Evolutionary conservation across 2,888 invertebrate species (phyloP).

Genomic region (Acleris laterana): DNA sequence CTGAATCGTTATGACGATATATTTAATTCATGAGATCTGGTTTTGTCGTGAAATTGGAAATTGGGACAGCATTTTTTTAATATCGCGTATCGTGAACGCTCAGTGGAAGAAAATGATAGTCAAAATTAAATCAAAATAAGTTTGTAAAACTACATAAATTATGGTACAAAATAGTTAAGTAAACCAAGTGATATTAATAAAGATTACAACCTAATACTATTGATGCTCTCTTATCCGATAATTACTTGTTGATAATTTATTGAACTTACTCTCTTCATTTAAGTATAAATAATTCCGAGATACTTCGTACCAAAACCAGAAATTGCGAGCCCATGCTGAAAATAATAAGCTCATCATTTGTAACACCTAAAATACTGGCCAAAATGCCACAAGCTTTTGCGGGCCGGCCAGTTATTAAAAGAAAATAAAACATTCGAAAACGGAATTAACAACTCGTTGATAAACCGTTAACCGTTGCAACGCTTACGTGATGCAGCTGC

Average conservation of each 20-base stretch:
- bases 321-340: background rate
- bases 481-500: constrained; percentile 50
- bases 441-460: constrained; percentile 63
- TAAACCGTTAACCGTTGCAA: constrained; percentile 55
- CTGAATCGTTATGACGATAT: constrained; percentile 24
- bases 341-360: too few relatives aligned
- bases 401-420: constrained; percentile 26
- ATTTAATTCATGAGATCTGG: constrained; percentile 26
- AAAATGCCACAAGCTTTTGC: constrained; percentile 5
- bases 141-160: too few relatives aligned
- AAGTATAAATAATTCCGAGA: background rate
- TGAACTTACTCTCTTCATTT: background rate
- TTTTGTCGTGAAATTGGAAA: constrained; percentile 6
- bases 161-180: too few relatives aligned
- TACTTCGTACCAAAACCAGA: background rate
- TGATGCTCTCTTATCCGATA: too few relatives aligned
- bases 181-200: too few relatives aligned
- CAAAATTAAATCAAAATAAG: too few relatives aligned
- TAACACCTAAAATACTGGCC: background rate
- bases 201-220: too few relatives aligned
- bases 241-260: too few relatives aligned
- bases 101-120: too few relatives aligned
- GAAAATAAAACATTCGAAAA: constrained; percentile 45
- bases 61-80: too few relatives aligned
- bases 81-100: too few relatives aligned